Base-by-base conservation (phyloP, 1,140 invertebrate species). In the Drosophila bipectinata region DNA sequence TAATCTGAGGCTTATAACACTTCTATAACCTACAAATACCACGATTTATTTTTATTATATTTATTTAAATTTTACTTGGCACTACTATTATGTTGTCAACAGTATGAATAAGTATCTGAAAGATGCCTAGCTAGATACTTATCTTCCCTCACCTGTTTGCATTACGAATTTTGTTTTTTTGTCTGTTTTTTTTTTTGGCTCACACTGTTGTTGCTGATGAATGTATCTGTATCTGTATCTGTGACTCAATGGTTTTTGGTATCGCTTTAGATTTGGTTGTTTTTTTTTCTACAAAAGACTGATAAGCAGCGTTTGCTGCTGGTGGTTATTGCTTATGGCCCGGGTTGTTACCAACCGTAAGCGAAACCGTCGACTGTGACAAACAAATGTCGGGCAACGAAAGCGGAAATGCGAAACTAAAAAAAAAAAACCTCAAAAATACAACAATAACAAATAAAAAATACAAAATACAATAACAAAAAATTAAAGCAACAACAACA, bases 331-430 rank as follows among this genome's bases (percentile, higher is more conserved):
- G 34, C 34, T 37, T 12, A 28, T 28, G 26, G 26, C 26, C 34
- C 44, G 2, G 59, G 51, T 32, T 82, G 79, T 83, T 83, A 67
- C 79, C 79, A 83, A 82, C 74, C 59, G 69, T 71, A 79, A 56
- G 66, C 61, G 41, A 60, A 48, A 51, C 59, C 67, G 79, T 64
- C 79, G 82, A 76, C 81, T 84, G 69, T 85, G 78, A 87, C 83
- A 85, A 69, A 85, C 78, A 81, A 85, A 74, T 87, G 78, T 68
- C 82, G 66, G 52, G 47, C 53, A 52, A 56, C 68, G 53, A 85
- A 85, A 85, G 82, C 82, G 82, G 82, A 85, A 85, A 85, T 85
- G 81, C 82, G 81, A 85, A 74, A 87, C 82, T 74, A 56, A 72
- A 39, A 45, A 72, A 58, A 34, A 78, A 24, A 47, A 45, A 8